A percentile compares a stretch with the other conserved stretches of the same genome.
phyloP scores from a whole-genome alignment of 2,888 invertebrate species.

The Nycteola revayana region DNA sequence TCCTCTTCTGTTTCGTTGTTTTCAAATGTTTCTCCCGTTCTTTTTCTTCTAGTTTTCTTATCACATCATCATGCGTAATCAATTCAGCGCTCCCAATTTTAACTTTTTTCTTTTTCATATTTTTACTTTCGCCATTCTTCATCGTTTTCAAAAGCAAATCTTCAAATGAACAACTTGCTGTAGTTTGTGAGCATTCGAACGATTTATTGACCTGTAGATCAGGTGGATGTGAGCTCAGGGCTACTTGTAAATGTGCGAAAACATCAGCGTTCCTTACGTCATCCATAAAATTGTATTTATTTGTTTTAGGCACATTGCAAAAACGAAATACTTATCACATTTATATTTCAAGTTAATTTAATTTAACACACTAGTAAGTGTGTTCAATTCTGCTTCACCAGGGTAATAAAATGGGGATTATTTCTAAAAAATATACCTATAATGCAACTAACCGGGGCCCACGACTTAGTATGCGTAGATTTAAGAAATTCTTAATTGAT shows the following conservation, averaged over 20 bases:
- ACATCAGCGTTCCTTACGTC: neutral
- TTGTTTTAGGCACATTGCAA: neutral
- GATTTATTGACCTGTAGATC: neutral
- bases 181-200: neutral
- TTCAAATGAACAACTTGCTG: neutral
- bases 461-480: too few species aligned
- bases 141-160: neutral
- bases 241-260: too few species aligned
- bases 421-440: too few species aligned
- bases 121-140: too few species aligned
- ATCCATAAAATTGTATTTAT: neutral
- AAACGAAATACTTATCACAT: too few species aligned
- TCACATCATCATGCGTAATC: neutral
- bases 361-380: too few species aligned
- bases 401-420: too few species aligned
- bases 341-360: too few species aligned
- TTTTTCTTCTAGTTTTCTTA: neutral
- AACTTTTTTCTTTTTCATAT: conserved; percentile 1
- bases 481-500: too few species aligned
- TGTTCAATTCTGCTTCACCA: too few species aligned
- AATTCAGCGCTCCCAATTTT: conserved; percentile 1
- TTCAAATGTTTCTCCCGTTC: neutral
- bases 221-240: too few species aligned
- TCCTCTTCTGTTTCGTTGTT: neutral
- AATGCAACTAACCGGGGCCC: too few species aligned